Evolutionary conservation across 2,113 vertebrate genomes (phyloP).

Genomic region (Struthio camelus): DNA sequence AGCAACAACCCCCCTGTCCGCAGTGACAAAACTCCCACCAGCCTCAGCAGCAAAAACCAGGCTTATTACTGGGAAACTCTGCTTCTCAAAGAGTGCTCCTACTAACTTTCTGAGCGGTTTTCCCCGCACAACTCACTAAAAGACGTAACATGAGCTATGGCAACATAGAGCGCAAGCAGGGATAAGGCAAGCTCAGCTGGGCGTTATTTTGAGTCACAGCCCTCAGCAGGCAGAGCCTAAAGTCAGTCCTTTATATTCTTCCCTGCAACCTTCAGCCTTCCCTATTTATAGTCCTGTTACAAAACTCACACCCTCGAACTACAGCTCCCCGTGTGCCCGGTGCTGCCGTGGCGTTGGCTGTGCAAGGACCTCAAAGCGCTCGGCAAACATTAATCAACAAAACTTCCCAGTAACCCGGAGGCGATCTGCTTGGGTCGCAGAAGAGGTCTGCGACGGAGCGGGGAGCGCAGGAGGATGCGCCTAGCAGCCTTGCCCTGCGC

Average conservation of each 20-base stretch:
- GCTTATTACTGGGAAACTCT: not conserved
- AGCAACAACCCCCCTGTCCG: not conserved
- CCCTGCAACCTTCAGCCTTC: not conserved
- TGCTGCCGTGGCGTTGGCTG: not conserved
- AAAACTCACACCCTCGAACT: not conserved
- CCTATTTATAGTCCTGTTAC: not conserved
- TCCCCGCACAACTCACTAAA: not conserved
- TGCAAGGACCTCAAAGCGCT: not conserved
- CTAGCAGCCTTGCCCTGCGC: not conserved
- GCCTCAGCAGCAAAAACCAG: not conserved
- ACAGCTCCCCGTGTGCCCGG: not conserved
- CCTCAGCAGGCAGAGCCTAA: not conserved
- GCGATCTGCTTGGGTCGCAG: accelerated
- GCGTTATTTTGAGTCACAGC: not conserved
- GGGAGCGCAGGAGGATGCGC: not conserved
- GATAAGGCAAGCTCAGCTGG: not conserved
- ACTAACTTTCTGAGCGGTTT: not conserved
- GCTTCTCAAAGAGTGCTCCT: not conserved
- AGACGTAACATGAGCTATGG: not conserved
- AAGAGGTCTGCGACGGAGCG: accelerated
- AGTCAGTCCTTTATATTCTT: not conserved
- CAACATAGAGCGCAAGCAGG: not conserved
- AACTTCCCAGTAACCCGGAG: not conserved
- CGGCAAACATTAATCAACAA: not conserved
- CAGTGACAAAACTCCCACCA: not conserved